Evolutionary conservation across 2,113 vertebrate species (phyloP).

Genomic region (Pogonocichla stellata): DNA sequence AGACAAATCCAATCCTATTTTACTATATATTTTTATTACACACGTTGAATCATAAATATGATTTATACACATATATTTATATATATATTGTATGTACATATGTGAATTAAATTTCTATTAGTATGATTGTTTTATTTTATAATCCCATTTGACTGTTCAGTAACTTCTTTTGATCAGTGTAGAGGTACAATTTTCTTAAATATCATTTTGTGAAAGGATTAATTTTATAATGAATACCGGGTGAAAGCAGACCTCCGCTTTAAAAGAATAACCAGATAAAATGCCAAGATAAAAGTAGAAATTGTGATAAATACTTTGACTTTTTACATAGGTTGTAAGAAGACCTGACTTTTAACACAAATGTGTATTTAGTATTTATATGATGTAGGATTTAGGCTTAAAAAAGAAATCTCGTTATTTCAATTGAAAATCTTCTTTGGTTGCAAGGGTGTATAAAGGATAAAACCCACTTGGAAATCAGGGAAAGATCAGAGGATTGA

Average conservation of each 20-base stretch:
- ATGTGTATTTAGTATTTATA: background rate
- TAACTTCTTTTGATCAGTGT: background rate
- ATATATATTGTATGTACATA: background rate
- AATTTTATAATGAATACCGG: background rate
- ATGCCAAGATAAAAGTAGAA: background rate
- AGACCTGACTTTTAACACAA: background rate
- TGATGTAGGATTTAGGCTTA: background rate
- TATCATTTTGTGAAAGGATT: background rate
- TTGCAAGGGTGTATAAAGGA: background rate
- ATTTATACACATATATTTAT: background rate
- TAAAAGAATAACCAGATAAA: background rate
- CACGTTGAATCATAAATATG: rapidly evolving
- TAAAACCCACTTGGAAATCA: background rate
- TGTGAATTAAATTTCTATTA: background rate
- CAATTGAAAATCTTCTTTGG: background rate
- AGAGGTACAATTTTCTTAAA: background rate
- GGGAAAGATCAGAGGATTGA: background rate
- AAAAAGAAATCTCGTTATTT: background rate
- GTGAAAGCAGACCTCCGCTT: background rate
- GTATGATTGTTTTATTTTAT: background rate
- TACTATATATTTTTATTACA: background rate
- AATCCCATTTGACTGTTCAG: background rate
- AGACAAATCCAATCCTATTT: background rate
- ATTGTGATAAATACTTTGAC: background rate
- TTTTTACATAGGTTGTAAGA: background rate